Conservation (phyloP, 2,888 invertebrate species). For the Eudemis profundana region DNA sequence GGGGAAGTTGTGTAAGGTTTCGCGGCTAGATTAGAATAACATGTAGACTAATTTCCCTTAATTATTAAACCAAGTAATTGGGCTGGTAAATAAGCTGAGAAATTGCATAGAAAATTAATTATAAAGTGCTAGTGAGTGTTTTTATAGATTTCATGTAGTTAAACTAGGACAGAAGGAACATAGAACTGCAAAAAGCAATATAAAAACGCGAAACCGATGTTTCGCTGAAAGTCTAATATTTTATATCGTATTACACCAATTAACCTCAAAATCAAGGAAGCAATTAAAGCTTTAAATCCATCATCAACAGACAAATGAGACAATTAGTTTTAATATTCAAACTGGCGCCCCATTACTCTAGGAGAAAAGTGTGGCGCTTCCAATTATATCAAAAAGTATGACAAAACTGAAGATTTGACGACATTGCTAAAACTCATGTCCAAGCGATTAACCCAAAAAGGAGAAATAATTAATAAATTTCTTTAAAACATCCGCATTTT, state of each 20-base stretch:
- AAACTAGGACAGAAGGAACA: no score
- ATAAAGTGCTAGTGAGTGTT: no score
- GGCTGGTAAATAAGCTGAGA: not conserved
- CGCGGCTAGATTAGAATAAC: not conserved
- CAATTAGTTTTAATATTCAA: conserved; percentile 32
- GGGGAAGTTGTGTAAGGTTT: conserved; percentile 5
- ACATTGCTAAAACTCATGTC: conserved; percentile 29
- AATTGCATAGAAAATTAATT: not conserved
- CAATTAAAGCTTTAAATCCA: conserved; percentile 30
- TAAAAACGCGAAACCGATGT: not conserved
- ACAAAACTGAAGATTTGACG: conserved; percentile 1
- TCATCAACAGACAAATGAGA: conserved; percentile 31
- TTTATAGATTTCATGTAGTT: no score
- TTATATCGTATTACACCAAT: conserved; percentile 3
- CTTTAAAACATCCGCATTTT: conserved; percentile 35
- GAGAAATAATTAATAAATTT: conserved; percentile 32
- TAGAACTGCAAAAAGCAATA: not conserved
- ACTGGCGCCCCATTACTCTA: conserved; percentile 27
- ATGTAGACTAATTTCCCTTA: not conserved
- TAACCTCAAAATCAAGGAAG: conserved; percentile 33
- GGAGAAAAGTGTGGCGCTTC: conserved; percentile 25
- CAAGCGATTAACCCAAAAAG: conserved; percentile 29
- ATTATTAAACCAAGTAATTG: not conserved
- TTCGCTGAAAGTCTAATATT: not conserved
- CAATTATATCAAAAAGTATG: conserved; percentile 8